These are phyloP conservation scores for Ceratina japonica DNA, from an alignment of 1,140 invertebrate species.

Conservation along the genomic window DNA sequence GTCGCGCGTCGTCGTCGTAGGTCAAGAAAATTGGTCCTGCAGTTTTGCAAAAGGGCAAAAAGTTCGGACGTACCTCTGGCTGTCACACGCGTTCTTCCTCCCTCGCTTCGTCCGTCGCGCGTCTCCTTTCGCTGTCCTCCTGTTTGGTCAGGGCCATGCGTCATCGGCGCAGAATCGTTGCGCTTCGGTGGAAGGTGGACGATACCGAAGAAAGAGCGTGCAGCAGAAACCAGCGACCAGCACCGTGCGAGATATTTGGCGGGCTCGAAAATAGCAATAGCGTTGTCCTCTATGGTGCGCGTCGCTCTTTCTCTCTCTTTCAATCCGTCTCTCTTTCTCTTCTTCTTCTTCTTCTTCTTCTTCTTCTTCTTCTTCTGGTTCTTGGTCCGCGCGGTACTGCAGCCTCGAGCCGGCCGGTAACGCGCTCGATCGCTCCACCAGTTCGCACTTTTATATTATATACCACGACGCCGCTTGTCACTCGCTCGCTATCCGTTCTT, in stretches of 20 bases:
- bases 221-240: constrained; percentile 22
- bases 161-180: constrained; percentile 59
- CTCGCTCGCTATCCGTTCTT: constrained; percentile 39
- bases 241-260: constrained; percentile 60
- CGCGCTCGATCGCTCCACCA: constrained; percentile 31
- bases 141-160: constrained; percentile 52
- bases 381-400: constrained; percentile 33
- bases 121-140: constrained; percentile 20
- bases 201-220: constrained; percentile 47
- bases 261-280: constrained; percentile 67
- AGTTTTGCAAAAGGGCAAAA: constrained; percentile 32
- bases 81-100: constrained; percentile 34
- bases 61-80: constrained; percentile 35
- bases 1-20: constrained; percentile 31
- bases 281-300: constrained; percentile 48
- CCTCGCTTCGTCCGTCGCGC: background rate
- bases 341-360: constrained; percentile 7
- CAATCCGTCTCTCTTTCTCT: background rate
- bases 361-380: constrained; percentile 15
- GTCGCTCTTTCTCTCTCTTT: constrained; percentile 14
- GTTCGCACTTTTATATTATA: constrained; percentile 44
- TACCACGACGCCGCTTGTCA: constrained; percentile 32
- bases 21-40: constrained; percentile 24
- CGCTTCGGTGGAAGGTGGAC: constrained; percentile 34
- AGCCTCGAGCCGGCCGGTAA: constrained; percentile 36